Evolutionary conservation across 2,888 invertebrate species (phyloP).

Genomic region (Pheosia tremula): DNA sequence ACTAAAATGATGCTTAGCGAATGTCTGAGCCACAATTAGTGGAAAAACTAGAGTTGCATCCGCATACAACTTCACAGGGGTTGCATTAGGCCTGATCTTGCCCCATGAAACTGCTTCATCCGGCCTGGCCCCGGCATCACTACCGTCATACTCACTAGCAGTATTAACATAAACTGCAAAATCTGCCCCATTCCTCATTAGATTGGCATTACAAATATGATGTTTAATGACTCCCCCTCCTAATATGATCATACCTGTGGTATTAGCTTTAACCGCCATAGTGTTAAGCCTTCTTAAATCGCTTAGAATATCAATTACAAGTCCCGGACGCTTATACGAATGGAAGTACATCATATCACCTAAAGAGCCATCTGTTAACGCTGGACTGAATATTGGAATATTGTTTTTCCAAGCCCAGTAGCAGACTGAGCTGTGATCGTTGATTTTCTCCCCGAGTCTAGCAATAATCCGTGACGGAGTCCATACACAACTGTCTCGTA

Average conservation of each 20-base stretch:
- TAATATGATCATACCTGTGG: constrained; percentile 98
- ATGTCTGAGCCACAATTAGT: constrained; percentile 97
- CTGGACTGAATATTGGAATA: constrained; percentile 99
- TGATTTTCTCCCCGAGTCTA: constrained; percentile 94
- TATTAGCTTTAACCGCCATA: constrained; percentile 96
- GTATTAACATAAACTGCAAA: constrained; percentile 98
- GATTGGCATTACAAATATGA: constrained; percentile 99
- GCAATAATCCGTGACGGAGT: constrained; percentile 88
- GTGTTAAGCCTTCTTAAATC: constrained; percentile 96
- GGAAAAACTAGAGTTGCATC: constrained; percentile 98
- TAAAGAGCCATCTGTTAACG: constrained; percentile 97
- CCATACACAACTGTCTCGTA: constrained; percentile 90
- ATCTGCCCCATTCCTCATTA: constrained; percentile 99
- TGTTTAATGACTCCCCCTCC: constrained; percentile 99
- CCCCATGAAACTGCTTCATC: constrained; percentile 99
- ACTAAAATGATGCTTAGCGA: constrained; percentile 89
- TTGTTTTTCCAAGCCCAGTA: constrained; percentile 98
- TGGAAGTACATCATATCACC: constrained; percentile 99
- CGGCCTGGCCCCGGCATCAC: constrained; percentile 98
- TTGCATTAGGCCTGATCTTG: constrained; percentile 95
- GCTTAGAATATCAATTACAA: constrained; percentile 96
- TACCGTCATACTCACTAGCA: constrained; percentile 97
- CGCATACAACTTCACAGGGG: constrained; percentile 96
- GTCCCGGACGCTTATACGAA: constrained; percentile 95
- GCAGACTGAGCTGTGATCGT: constrained; percentile 95